These are phyloP conservation scores for Percina caprodes DNA, from an alignment of 2,113 vertebrate genomes.

Conservation along the genomic window DNA sequence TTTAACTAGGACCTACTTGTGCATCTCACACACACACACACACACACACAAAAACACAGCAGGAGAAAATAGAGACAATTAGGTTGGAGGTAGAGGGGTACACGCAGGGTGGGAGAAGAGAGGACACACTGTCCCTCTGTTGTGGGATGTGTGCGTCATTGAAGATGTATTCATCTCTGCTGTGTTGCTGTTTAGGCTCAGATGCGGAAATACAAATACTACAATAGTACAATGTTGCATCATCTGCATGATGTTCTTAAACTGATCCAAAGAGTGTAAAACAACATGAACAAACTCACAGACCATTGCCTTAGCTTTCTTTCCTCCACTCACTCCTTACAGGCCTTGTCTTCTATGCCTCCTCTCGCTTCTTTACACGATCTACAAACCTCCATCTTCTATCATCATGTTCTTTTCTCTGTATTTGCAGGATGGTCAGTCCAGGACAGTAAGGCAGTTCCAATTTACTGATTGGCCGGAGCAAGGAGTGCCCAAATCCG, in stretches of 20 bases:
- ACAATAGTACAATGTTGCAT: background rate
- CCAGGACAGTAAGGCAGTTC: conserved; percentile 97
- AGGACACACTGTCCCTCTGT: conserved; percentile 26
- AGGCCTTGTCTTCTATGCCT: background rate
- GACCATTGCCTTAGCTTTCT: background rate
- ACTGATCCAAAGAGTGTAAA: background rate
- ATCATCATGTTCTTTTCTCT: background rate
- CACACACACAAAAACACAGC: background rate
- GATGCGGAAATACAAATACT: too few relatives aligned
- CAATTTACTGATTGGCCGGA: conserved; percentile 99
- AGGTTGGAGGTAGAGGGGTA: conserved; percentile 19
- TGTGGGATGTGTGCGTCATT: conserved; percentile 3
- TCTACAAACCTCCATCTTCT: background rate
- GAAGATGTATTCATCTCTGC: background rate
- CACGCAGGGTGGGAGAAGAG: background rate
- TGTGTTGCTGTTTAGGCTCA: background rate
- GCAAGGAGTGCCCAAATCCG: conserved; percentile 96
- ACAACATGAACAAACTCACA: background rate
- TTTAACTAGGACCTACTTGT: conserved; percentile 71
- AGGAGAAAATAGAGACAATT: conserved; percentile 36
- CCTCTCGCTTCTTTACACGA: background rate
- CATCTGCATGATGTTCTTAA: background rate
- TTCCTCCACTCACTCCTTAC: background rate
- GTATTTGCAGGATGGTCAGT: conserved; percentile 92
- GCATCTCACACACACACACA: conserved; percentile 20